Conservation (phyloP, 2,113 vertebrate species). For the Nyctibius bracteatus region DNA sequence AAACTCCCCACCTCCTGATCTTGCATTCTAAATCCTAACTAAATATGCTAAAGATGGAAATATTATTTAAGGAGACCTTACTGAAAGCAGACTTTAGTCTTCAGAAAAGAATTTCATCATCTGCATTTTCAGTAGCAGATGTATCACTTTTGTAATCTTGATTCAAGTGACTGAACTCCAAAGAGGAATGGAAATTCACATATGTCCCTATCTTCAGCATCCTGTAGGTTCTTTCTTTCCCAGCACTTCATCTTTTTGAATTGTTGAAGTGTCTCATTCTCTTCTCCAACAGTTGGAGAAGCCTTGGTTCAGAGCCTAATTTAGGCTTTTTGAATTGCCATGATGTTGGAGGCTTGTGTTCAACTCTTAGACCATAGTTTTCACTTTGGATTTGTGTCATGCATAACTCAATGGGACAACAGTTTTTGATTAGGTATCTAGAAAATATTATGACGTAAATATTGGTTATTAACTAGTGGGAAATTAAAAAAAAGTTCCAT, state of each 20-base stretch:
- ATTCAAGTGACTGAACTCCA: not conserved
- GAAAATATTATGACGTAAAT: not conserved
- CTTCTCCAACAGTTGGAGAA: not conserved
- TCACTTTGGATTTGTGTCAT: not conserved
- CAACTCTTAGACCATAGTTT: not conserved
- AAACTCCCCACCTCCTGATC: not conserved
- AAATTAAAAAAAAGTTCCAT: not conserved
- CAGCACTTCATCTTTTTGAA: not conserved
- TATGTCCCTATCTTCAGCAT: not conserved
- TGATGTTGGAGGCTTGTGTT: not conserved
- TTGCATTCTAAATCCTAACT: not conserved
- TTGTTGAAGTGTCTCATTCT: not conserved
- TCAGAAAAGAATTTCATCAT: not conserved
- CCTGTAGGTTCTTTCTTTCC: not conserved
- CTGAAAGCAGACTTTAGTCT: not conserved
- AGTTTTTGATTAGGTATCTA: not conserved
- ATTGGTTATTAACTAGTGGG: not conserved
- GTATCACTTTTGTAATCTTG: not conserved
- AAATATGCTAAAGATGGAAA: not conserved
- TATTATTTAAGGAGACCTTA: not conserved
- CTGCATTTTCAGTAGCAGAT: not conserved
- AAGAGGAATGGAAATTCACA: not conserved
- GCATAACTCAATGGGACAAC: not conserved
- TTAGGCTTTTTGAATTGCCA: not conserved
- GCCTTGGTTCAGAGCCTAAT: not conserved